Base-by-base conservation (phyloP, 2,113 vertebrate species). In the Notothenia rossii region DNA sequence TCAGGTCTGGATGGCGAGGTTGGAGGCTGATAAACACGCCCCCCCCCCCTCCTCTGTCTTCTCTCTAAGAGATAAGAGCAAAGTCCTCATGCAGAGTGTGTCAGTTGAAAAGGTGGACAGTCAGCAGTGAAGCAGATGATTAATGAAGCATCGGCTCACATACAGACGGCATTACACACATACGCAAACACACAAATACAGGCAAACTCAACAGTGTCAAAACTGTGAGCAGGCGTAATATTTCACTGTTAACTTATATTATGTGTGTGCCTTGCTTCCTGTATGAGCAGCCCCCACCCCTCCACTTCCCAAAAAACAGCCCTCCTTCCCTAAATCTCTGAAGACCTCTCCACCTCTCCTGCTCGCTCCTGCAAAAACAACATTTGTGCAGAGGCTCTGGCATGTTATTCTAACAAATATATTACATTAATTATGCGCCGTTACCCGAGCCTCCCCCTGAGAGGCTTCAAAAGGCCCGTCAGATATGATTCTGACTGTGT, bases 361-460 rank as follows among this genome's bases (percentile, higher is more conserved):
- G 51, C 82, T 75, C 4, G 43, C 75, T 85, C 71, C 86, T 80
- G 69, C 54, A 89, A 93, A 86, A 94, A 93, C 91, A 95, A 91
- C 84, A 94, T 95, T 89, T 86, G 78, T 86, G 64, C 91, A 86
- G 88, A 90, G 82, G 77, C 82, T 79, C 56, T 75, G 90, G 81
- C 84, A 69, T 94, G 93, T 95, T 94, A 91, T 93, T 93, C 79
- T 89, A 94, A 91, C 84, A 91, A 93, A 92, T 91, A 92, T 66
- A 92, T 90, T 86, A 84, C 83, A 91, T 91, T 93, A 90, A 94
- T 90, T 94, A 89, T 80, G 86, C 81, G 51, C 65, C 25, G 92
- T 90, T 79, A 93, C 75, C 70, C 48, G 86, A 93, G 79, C 77
- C 87, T 68, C 89, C 90, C 88, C 85, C 10, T 10, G 83, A 89